Evolutionary conservation across 2,797 vertebrate genomes (phyloP).

Genomic region (Orestias chungarensis): DNA sequence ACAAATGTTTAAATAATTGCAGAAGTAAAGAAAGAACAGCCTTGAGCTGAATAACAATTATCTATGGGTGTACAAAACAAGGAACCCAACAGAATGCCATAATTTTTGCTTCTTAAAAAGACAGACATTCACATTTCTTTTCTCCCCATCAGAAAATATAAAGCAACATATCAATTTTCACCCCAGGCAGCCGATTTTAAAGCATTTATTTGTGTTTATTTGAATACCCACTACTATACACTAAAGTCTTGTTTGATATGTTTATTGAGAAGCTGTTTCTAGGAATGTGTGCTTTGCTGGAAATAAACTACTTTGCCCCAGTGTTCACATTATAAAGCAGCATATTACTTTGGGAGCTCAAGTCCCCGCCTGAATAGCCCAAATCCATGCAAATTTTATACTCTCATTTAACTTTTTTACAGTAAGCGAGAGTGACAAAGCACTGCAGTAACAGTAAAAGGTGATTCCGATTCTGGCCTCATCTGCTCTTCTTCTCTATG

Average conservation of each 20-base stretch:
- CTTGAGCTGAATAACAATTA: not conserved
- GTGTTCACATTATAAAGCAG: not conserved
- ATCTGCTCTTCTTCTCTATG: not conserved
- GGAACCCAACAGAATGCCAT: not conserved
- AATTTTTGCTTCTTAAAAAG: not conserved
- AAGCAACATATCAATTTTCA: not conserved
- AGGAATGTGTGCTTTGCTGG: not conserved
- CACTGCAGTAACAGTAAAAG: not conserved
- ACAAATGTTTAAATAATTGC: not conserved
- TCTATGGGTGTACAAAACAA: not conserved
- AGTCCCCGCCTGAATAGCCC: not conserved
- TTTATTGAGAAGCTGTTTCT: not conserved
- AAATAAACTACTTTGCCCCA: not conserved
- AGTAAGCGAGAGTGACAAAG: not conserved
- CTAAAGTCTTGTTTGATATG: not conserved
- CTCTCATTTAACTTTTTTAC: not conserved
- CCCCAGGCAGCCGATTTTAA: too few species aligned
- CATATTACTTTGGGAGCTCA: not conserved
- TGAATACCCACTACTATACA: too few species aligned
- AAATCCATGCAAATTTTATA: not conserved
- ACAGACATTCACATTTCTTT: not conserved
- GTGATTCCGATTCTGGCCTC: not conserved
- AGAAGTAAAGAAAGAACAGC: not conserved
- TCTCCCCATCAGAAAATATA: not conserved
- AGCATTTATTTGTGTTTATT: too few species aligned